Evolutionary conservation across 2,797 vertebrate genomes (phyloP).

Genomic region (Enteromius anoplus): DNA sequence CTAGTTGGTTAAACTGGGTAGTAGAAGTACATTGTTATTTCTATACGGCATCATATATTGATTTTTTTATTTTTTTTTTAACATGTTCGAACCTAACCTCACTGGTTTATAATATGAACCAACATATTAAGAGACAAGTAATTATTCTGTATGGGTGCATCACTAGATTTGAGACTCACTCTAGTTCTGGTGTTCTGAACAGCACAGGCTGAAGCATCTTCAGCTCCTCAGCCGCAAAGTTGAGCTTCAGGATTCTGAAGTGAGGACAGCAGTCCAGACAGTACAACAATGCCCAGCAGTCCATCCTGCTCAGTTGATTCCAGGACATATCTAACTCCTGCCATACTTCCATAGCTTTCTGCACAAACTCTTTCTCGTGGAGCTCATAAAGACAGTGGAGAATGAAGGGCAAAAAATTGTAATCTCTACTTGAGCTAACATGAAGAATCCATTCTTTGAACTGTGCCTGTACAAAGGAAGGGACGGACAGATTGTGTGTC

Average conservation of each 20-base stretch:
- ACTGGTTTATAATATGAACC: not conserved
- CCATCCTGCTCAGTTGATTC: conserved; percentile 3
- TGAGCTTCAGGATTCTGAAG: conserved; percentile 24
- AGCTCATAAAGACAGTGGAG: conserved; percentile 47
- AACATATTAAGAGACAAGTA: not conserved
- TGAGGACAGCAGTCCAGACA: conserved; percentile 32
- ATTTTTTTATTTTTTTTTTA: not conserved
- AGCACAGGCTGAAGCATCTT: conserved; percentile 31
- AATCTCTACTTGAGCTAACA: not conserved
- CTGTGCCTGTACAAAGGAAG: not conserved
- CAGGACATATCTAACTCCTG: not conserved
- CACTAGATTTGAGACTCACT: conserved; percentile 35
- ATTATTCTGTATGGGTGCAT: not conserved
- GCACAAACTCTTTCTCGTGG: conserved; percentile 11
- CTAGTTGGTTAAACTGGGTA: not conserved
- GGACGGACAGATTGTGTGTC: not conserved
- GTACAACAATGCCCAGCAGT: conserved; percentile 36
- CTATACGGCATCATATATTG: not conserved
- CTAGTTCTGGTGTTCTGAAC: conserved; percentile 7
- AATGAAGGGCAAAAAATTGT: conserved; percentile 2
- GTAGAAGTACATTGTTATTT: not conserved
- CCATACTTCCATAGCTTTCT: conserved; percentile 31
- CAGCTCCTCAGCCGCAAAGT: conserved; percentile 27
- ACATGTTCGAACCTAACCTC: not conserved
- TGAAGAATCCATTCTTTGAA: conserved; percentile 39